These are phyloP conservation scores for Pogoniulus pusillus DNA, from an alignment of 2,797 vertebrate genomes.

Conservation along the genomic window DNA sequence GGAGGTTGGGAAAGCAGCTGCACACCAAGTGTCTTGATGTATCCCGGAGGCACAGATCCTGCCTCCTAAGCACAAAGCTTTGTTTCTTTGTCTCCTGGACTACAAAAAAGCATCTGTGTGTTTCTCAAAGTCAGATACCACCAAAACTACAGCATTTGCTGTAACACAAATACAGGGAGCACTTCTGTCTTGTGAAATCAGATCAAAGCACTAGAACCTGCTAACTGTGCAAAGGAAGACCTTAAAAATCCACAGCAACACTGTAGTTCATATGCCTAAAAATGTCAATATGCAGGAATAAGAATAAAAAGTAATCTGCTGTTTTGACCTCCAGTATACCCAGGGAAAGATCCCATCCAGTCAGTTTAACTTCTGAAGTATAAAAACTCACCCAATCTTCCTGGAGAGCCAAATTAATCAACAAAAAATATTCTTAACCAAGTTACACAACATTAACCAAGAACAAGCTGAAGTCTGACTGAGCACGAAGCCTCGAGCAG, in stretches of 20 bases:
- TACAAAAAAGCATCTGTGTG: slow-evolving; percentile 65
- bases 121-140: slow-evolving; percentile 52
- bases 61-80: slow-evolving; percentile 53
- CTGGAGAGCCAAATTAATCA: neutral
- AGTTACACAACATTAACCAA: neutral
- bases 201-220: slow-evolving; percentile 49
- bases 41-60: slow-evolving; percentile 25
- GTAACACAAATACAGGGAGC: slow-evolving; percentile 24
- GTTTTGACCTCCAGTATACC: neutral
- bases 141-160: slow-evolving; percentile 42
- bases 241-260: slow-evolving; percentile 50
- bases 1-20: slow-evolving; percentile 31
- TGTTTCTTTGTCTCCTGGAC: slow-evolving; percentile 55
- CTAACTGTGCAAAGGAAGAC: slow-evolving; percentile 28
- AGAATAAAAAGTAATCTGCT: neutral
- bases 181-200: slow-evolving; percentile 17
- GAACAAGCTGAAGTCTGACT: neutral
- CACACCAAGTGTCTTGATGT: slow-evolving; percentile 15
- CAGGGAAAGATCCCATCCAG: neutral
- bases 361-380: neutral
- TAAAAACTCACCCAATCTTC: neutral
- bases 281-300: neutral
- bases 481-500: neutral
- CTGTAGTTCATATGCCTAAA: neutral
- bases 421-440: neutral